These are phyloP conservation scores for Eolophus roseicapilla DNA, from an alignment of 2,113 vertebrate species.

Conservation along the genomic window DNA sequence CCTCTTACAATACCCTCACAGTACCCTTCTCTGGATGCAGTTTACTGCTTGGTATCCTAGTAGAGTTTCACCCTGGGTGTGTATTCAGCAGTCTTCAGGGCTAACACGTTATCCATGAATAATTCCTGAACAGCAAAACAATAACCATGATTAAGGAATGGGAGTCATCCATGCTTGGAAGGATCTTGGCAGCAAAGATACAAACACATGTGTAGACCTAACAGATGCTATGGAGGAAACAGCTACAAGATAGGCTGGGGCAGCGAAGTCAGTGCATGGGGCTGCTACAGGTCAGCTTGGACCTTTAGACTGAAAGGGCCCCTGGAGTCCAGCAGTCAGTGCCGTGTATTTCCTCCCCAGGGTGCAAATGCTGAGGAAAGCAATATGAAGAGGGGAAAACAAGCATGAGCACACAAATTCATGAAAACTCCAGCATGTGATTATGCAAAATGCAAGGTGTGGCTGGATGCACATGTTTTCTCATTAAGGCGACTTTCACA, in stretches of 20 bases:
- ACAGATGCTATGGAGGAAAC: neutral
- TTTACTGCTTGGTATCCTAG: neutral
- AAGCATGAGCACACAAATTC: neutral
- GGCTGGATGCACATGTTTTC: neutral
- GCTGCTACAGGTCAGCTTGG: neutral
- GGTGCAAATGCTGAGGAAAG: neutral
- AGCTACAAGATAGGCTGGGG: neutral
- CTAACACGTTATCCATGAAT: neutral
- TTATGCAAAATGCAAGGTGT: slow-evolving; percentile 24
- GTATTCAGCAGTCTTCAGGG: neutral
- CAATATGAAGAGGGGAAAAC: neutral
- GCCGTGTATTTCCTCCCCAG: neutral
- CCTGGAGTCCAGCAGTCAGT: neutral
- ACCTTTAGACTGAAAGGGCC: neutral
- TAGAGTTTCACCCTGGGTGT: neutral
- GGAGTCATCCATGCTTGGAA: neutral
- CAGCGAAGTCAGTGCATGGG: fast-evolving
- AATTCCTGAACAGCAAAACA: neutral
- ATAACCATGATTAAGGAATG: neutral
- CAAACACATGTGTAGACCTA: neutral
- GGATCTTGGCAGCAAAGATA: neutral
- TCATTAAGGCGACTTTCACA: neutral
- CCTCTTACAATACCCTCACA: neutral
- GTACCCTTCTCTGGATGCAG: neutral
- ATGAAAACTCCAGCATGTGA: neutral